Conservation (phyloP, 2,113 vertebrate genomes). For the Acrocephalus arundinaceus region DNA sequence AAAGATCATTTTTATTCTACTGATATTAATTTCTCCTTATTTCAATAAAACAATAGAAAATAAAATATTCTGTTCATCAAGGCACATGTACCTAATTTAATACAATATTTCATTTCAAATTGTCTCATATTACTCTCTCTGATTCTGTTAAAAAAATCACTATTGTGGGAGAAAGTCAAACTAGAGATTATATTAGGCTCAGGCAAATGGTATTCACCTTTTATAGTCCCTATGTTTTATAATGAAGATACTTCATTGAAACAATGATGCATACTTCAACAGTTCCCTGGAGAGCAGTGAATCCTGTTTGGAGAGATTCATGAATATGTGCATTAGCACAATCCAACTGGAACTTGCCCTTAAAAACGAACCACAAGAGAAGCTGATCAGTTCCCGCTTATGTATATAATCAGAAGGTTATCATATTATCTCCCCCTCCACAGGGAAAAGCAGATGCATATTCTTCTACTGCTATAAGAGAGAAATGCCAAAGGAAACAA, state of each 20-base stretch:
- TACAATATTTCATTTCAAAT: conserved; percentile 40
- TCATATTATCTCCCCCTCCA: conserved; percentile 74
- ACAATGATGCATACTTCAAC: conserved; percentile 84
- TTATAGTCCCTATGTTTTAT: conserved; percentile 80
- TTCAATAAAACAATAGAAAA: conserved; percentile 43
- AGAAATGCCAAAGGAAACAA: conserved; percentile 69
- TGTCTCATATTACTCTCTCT: conserved; percentile 53
- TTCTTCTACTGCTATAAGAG: conserved; percentile 37
- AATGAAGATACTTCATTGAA: conserved; percentile 86
- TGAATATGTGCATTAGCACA: conserved; percentile 85
- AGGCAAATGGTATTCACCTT: conserved; percentile 79
- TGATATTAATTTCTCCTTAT: conserved; percentile 2
- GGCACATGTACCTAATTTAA: conserved; percentile 30
- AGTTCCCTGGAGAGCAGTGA: conserved; percentile 80
- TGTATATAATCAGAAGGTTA: conserved; percentile 83
- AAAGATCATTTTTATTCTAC: conserved; percentile 46
- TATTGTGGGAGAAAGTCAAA: conserved; percentile 65
- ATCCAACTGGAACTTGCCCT: conserved; percentile 79
- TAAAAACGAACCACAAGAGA: conserved; percentile 77
- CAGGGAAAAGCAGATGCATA: conserved; percentile 66
- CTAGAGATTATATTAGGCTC: conserved; percentile 68
- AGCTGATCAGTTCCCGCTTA: conserved; percentile 79
- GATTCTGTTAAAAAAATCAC: conserved; percentile 52
- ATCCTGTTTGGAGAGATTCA: conserved; percentile 85
- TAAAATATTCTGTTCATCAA: conserved; percentile 54